Evolutionary conservation across 2,797 vertebrate species (phyloP), one percentile per base, ranked within the genome.

Genomic region (Premnoplex brunnescens): DNA sequence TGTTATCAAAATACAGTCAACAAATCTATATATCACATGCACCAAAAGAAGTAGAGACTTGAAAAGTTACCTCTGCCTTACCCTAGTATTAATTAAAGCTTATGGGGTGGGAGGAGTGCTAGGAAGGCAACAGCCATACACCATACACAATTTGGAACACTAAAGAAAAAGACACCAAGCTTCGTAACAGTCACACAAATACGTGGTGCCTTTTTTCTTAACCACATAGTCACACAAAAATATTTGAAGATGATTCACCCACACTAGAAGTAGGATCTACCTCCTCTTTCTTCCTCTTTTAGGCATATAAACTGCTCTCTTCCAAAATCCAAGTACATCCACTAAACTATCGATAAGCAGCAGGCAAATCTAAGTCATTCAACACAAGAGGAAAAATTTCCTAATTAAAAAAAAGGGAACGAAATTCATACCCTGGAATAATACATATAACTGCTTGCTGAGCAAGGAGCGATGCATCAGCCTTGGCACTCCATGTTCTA

Each of bases 61-160:
- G 17, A 82, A 64, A 9, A 63, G 17, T 52, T 28, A n/a, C 51
- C 23, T 89, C 58, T 41, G 34, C 24, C 41, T 73, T 80, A 51
- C 16, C 21, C 49, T 44, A 58, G 64, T 76, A 78, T 41, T 64
- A 75, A 68, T 21, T 48, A 72, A 93, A 93, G 55, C 10, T 68
- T 30, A 79, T 4, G 13, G 17, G 12, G 8, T 0, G 0, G 3
- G 4, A 7, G 0, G 0, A 54, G 30, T 5, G 9, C 12, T 4
- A 4, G 15, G 11, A 5, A 30, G 8, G 7, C 24, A 90, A 63
- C 8, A 89, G 20, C 26, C 63, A 48, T 34, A 79, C 5, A 19
- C 26, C 63, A 48, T 34, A 79, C 5, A 19, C 11, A 24, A 36
- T 34, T 55, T n/a, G 23, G 26, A 49, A 56, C 56, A 59, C 16